Base-by-base conservation (phyloP, 1,140 invertebrate species). In the Brachionus calyciflorus region DNA sequence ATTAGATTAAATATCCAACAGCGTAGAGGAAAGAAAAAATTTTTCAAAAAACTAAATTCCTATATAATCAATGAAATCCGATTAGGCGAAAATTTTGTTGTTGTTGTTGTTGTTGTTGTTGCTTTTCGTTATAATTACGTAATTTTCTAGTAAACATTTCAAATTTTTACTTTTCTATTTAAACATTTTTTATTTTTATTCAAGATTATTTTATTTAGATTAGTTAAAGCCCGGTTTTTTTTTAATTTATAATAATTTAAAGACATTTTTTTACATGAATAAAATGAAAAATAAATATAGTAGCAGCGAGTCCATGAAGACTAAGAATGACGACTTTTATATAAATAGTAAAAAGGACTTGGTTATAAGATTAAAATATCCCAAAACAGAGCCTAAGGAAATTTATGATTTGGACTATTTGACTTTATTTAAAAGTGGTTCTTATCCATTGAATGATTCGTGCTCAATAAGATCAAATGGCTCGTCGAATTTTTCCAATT, bases 391-490 rank as follows among this genome's bases (percentile, higher is more conserved):
- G 24, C 19, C 60, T 6, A 65, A 65, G n/a, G 19, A 65, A 14
- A 65, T 65, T 30, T 65, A 65, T 26, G 60, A 65, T 44, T 19
- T 65, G 19, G 60, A 65, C 55, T 60, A 60, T 21, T 60, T 60
- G 55, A 60, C 17, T 17, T 21, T 12, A 17, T 60, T 60, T 17
- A 26, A 60, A 9, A 60, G 37, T 19, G 55, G 55, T 6, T 33
- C 37, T 6, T 30, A 37, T 14, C 37, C 55, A 21, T 9, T 33
- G 3, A 60, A 60, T 33, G 55, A 60, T 37, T 33, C 55, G 4
- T n/a, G 37, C 14, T 65, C 40, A 9, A 44, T 65, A 21, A 21
- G 60, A 10, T 65, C 60, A 41, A 26, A 30, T 14, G 40, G 37
- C 17, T 65, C 17, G n/a, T 28, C 30, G 3, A 60, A 60, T 28